Evolutionary conservation across 2,888 invertebrate species (phyloP), one percentile per base, ranked within the genome.

Genomic region (Lepidochrysops patricia): DNA sequence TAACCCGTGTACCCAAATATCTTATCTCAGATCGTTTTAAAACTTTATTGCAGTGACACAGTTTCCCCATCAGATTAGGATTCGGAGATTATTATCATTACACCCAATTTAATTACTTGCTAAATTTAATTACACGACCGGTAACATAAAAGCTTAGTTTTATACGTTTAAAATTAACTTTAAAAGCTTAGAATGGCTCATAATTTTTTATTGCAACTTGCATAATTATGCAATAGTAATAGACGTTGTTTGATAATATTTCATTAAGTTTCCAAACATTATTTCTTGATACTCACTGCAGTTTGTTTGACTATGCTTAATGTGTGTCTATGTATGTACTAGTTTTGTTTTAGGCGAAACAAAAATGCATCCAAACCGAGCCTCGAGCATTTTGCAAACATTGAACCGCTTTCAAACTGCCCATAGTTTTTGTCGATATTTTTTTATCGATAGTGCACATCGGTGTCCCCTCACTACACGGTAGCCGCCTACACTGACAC

Each of bases 401-500:
- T 19, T 13, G 43, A 43, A 23, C 43, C 43, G 43, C 43, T 43
- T 43, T 12, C 23, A 43, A 19, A 43, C 7, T 5, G 6, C 7
- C n/a, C n/a, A n/a, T n/a, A n/a, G n/a, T n/a, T n/a, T n/a, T n/a
- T 43, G 19, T 43, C 43, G 43, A 43, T 23, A 43, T 6, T 43
- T 43, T 43, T 37, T 43, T 23, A 23, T 23, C 43, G 43, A 43
- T 23, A 43, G 43, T 43, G 43, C 43, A 43, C 9, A 68, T 68
- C 67, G 61, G 66, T 60, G 65, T 58, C 34, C 9, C 34, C 37
- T 54, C 63, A 34, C 64, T 66, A 65, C 66, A 76, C 81, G 69
- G 83, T 80, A 84, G 83, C 82, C 67, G 72, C 73, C 81, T 74
- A 82, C 84, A 64, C 70, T 66, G 72, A 71, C 72, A 72, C 73